Evolutionary conservation across 2,888 invertebrate species (phyloP).

Genomic region (Scrobipalpa costella): DNA sequence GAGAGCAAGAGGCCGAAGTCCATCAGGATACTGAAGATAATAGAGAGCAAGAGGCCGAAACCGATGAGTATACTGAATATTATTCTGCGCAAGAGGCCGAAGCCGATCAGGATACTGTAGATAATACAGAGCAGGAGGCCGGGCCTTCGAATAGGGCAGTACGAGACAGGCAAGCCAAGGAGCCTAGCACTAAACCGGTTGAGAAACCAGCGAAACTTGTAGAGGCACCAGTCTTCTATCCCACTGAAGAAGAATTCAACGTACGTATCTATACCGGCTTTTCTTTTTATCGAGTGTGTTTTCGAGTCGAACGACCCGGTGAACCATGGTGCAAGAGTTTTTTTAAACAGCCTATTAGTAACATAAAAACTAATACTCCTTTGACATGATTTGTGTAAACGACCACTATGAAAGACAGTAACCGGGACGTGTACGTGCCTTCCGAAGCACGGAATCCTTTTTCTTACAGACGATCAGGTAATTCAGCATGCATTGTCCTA

Average conservation of each 20-base stretch:
- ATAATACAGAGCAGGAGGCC: background rate
- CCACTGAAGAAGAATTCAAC: constrained; percentile 89
- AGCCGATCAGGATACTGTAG: too few species aligned
- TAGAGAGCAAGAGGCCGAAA: background rate
- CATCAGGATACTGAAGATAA: background rate
- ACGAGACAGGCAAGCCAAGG: background rate
- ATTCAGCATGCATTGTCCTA: too few species aligned
- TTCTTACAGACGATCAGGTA: too few species aligned
- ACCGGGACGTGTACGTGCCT: too few species aligned
- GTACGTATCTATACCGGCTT: constrained; percentile 42
- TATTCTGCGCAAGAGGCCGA: too few species aligned
- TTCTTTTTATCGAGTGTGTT: background rate
- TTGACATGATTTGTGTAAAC: too few species aligned
- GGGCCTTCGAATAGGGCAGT: background rate
- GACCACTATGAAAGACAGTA: too few species aligned
- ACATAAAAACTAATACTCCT: too few species aligned
- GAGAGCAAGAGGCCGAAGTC: background rate
- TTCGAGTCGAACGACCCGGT: background rate
- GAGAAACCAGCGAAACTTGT: constrained; percentile 56
- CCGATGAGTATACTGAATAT: too few species aligned
- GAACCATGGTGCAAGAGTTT: too few species aligned
- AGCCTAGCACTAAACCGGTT: background rate
- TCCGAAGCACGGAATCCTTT: too few species aligned
- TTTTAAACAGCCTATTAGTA: too few species aligned
- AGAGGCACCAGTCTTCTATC: constrained; percentile 90